Evolutionary conservation across 2,888 invertebrate genomes (phyloP), one percentile per base, ranked within the genome.

Genomic region (Ceriagrion tenellum): DNA sequence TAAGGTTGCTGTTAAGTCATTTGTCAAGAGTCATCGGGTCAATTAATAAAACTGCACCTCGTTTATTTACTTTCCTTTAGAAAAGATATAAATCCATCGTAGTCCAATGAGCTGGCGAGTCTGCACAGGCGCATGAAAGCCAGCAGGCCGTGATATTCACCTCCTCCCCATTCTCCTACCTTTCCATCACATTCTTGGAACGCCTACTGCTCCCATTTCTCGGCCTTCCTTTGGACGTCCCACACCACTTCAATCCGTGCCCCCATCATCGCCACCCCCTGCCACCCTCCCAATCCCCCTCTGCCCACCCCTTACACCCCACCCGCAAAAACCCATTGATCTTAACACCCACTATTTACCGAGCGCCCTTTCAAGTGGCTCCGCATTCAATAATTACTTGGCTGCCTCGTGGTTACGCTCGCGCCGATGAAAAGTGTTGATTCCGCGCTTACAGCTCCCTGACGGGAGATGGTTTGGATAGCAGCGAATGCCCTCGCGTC

Each of bases 281-380:
- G 4, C 23, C 88, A 18, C 23, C 40, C 88, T 16, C n/a, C 55
- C 23, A n/a, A n/a, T n/a, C 47, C 26, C 23, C 26, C 55, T 47
- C n/a, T n/a, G n/a, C n/a, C n/a, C n/a, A n/a, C 40, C 88, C 35
- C 16, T 18, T 30, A 16, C 56, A 16, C n/a, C 59, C 63, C 40
- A 3, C 93, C 69, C 47, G 93, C 93, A 93, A 93, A 93, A 93
- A 69, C 93, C 69, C 93, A 93, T 93, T 93, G 93, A 93, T 93
- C 69, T 93, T 69, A 40, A 55, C 69, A 55, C 69, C 93, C 63
- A 93, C 81, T 81, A 81, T 81, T 81, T 81, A 63, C 93, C 93
- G 23, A 47, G 16, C 35, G 59, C 90, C 90, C 35, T 47, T 74
- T 93, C 74, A 69, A 93, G 69, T 69, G n/a, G 69, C 93, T 69